Conservation (phyloP, 2,888 invertebrate genomes). For the Metalampra italica region DNA sequence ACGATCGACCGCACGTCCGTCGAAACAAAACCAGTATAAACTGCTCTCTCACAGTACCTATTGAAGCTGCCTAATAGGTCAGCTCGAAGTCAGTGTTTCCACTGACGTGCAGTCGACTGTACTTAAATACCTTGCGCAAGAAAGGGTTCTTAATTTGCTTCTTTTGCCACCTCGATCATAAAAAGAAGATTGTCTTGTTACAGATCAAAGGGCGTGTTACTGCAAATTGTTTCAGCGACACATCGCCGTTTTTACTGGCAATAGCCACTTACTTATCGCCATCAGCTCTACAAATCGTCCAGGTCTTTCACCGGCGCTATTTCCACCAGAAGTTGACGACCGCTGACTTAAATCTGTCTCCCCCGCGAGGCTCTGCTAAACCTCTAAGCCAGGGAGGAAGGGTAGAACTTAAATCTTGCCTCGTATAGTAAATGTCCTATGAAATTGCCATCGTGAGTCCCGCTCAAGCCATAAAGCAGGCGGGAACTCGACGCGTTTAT, state of each 20-base stretch:
- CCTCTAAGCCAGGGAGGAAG: neutral
- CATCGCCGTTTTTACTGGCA: conserved; percentile 38
- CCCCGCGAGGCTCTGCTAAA: neutral
- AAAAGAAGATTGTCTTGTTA: conserved; percentile 2
- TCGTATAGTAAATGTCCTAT: conserved; percentile 49
- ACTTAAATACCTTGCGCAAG: no score
- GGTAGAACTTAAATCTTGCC: neutral
- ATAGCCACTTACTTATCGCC: conserved; percentile 49
- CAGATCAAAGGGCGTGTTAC: conserved; percentile 19
- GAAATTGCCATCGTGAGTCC: conserved; percentile 73
- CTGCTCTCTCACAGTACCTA: no score
- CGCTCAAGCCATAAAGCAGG: conserved; percentile 61
- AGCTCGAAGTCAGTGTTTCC: no score
- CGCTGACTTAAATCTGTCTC: neutral
- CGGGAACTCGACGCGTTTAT: conserved; percentile 59
- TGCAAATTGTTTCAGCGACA: conserved; percentile 43
- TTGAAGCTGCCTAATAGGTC: no score
- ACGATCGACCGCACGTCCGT: no score
- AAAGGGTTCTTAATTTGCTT: no score
- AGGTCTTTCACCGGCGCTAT: conserved; percentile 46
- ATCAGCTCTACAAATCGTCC: conserved; percentile 56
- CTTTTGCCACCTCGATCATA: neutral
- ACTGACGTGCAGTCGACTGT: no score
- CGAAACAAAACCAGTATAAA: no score
- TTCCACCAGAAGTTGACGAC: neutral